Evolutionary conservation across 2,888 invertebrate species (phyloP), one percentile per base, ranked within the genome.

Genomic region (Serripes groenlandicus): DNA sequence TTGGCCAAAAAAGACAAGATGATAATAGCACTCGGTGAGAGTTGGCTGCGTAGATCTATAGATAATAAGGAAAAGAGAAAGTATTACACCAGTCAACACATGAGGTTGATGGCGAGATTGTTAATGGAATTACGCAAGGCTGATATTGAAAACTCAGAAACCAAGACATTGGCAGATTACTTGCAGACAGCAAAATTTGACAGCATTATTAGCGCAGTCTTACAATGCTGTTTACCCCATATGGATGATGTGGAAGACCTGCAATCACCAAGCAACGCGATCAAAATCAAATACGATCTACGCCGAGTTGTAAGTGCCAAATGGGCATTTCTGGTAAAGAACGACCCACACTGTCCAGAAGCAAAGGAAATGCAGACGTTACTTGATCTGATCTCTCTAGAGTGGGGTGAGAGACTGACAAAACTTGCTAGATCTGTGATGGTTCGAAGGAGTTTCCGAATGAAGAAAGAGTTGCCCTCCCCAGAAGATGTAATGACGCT

Each of bases 181-280:
- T 37, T 84, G 28, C n/a, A 18, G 5, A 72, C 74, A 3, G 26
- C 26, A 42, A 21, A 62, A 5, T 84, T 84, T 73, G 84, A 84
- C 23, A n/a, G 62, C 4, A 28, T 84, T 21, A 56, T 80, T n/a
- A 18, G 15, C 11, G 80, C 79, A 23, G 66, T 76, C n/a, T 35
- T 75, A 11, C 9, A 30, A n/a, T 58, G 42, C 28, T 52, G 60
- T n/a, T 7, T 76, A 18, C 84, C 84, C 15, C 5, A 81, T 42
- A 74, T 77, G 64, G 83, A 83, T 81, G 83, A 83, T 73, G 34
- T 70, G 1, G 83, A 83, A 26, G 83, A 83, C 35, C 32, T 80
- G 52, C 34, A 34, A 35, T 49, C 79, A 9, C 83, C 83, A 15
- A 60, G 32, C 15, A 78, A 78, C 52, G 74, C 28, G 0, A 70